Conservation (phyloP, 2,113 vertebrate genomes). For the Eurypyga helias region DNA sequence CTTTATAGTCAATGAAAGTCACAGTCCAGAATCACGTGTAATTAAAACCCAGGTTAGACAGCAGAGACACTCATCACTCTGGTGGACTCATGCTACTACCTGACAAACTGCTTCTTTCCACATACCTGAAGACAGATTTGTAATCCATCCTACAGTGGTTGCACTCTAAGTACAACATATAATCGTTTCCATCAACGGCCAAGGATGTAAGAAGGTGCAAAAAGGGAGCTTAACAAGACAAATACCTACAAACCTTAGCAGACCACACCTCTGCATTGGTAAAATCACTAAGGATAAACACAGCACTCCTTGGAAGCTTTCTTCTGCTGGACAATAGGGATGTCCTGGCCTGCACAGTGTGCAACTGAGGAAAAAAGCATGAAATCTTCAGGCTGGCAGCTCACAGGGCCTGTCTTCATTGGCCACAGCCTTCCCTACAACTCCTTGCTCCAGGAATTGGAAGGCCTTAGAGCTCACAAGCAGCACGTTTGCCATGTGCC, state of each 20-base stretch:
- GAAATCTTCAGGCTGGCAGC: background rate
- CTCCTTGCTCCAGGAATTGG: background rate
- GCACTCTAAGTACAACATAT: background rate
- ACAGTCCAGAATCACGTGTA: background rate
- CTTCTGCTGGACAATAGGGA: background rate
- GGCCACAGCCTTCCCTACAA: background rate
- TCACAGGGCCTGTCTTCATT: background rate
- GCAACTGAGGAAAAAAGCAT: background rate
- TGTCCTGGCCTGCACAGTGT: background rate
- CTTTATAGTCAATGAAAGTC: background rate
- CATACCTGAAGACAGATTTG: background rate
- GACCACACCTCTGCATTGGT: background rate
- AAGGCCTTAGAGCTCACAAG: background rate
- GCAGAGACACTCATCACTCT: background rate
- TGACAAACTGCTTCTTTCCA: background rate
- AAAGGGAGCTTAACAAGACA: background rate
- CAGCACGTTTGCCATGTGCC: background rate
- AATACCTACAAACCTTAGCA: background rate
- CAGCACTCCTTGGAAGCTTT: background rate
- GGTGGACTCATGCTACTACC: background rate
- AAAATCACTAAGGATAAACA: background rate
- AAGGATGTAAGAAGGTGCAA: background rate
- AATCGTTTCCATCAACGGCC: background rate
- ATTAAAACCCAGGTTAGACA: background rate
- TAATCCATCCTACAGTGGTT: background rate